Evolutionary conservation across 2,888 invertebrate genomes (phyloP), one percentile per base, ranked within the genome.

Genomic region (Monopis laevigella): DNA sequence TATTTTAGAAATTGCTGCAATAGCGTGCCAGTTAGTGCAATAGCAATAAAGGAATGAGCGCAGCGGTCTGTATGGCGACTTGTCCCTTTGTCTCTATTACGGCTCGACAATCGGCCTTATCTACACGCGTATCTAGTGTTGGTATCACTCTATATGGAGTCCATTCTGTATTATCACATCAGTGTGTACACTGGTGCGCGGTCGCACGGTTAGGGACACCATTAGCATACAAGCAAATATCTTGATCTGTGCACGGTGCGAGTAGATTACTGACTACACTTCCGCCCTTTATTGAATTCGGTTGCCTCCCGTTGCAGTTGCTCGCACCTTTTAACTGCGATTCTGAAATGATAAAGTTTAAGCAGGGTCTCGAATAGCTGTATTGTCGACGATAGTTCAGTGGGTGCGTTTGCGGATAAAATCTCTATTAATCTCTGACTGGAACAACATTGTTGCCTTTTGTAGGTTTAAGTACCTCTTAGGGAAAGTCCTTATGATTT

Each of bases 191-290:
- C 51, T 51, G 39, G n/a, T 39, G 54, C 50, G 54, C 60, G 58
- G 71, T 70, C 70, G 69, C 71, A 72, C 70, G 71, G 68, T 68
- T 71, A 72, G 66, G 65, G 65, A 59, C 61, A 44, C 58, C 54
- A 78, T 80, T 77, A 69, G 74, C 80, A 80, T 78, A 78, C 74
- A 78, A 74, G 74, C 61, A 70, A 68, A 68, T 68, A 77, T 74
- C 73, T 64, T 67, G 74, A 75, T 75, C 65, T 67, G 54, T 58
- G 58, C 61, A 62, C 65, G 58, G 58, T 48, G 58, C 56, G 49
- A 56, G 64, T 72, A 62, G 65, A 55, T 16, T 27, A n/a, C 11
- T n/a, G 14, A 6, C 12, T 6, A 56, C 58, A 60, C 74, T 75
- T 74, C 78, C 75, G 75, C 66, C 55, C 62, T 65, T 63, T 67